Evolutionary conservation across 2,113 vertebrate species (phyloP).

Genomic region (Dicrurus megarhynchus): DNA sequence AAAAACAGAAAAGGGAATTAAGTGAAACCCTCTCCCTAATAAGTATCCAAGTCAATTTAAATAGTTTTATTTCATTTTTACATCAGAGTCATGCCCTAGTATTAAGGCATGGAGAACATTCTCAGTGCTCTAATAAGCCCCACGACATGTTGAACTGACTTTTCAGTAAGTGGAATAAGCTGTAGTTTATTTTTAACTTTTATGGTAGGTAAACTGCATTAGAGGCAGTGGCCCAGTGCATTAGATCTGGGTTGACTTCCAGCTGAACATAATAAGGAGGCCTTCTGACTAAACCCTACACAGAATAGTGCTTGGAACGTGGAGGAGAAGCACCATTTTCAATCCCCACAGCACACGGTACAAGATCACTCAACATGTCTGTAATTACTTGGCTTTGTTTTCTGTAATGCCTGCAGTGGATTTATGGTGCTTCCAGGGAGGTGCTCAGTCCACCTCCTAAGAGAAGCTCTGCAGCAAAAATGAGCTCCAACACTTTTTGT

Average conservation of each 20-base stretch:
- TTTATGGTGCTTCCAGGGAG: not conserved
- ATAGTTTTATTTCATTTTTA: conserved; percentile 60
- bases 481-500: not conserved
- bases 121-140: conserved; percentile 47
- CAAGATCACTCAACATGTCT: not conserved
- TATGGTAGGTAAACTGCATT: not conserved
- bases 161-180: not conserved
- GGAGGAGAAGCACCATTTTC: not conserved
- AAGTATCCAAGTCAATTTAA: conserved; percentile 63
- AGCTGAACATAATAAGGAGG: not conserved
- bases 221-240: not conserved
- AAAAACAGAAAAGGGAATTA: conserved; percentile 49
- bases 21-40: conserved; percentile 43
- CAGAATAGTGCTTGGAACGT: not conserved
- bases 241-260: not conserved
- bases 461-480: not conserved
- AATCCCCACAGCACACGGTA: not conserved
- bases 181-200: conserved; percentile 48
- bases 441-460: not conserved
- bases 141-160: conserved; percentile 30
- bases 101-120: conserved; percentile 57
- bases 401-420: not conserved
- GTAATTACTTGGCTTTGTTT: not conserved
- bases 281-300: not conserved
- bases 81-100: conserved; percentile 50